Evolutionary conservation across 2,888 invertebrate genomes (phyloP).

Genomic region (Ophion ventricosus): DNA sequence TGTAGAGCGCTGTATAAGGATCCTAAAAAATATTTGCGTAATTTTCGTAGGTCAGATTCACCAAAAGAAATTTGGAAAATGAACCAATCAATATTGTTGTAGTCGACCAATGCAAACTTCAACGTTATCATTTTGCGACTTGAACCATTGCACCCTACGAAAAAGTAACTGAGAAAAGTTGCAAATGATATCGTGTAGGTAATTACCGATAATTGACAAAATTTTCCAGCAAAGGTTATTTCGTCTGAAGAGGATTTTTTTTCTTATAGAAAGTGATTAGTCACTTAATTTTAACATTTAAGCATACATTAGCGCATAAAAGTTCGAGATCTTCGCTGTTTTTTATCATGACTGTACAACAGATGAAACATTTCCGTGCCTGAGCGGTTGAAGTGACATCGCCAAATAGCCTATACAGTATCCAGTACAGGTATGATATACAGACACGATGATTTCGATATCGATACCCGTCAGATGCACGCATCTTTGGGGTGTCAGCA

Average conservation of each 20-base stretch:
- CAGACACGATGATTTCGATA: slow-evolving; percentile 16
- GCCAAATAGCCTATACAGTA: neutral
- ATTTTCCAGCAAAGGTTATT: neutral
- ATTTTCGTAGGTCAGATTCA: no score
- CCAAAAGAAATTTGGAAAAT: no score
- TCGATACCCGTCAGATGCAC: slow-evolving; percentile 16
- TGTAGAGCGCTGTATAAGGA: no score
- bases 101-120: no score
- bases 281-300: neutral
- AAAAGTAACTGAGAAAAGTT: neutral
- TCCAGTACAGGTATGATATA: neutral
- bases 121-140: neutral
- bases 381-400: neutral
- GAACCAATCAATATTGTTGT: no score
- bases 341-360: slow-evolving; percentile 7
- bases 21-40: no score
- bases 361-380: neutral
- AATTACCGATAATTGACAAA: neutral
- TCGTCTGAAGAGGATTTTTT: neutral
- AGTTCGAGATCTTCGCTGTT: neutral
- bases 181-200: neutral
- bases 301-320: neutral
- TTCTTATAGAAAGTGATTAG: neutral
- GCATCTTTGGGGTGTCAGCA: neutral
- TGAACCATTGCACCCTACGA: neutral